phyloP scores from a whole-genome alignment of 2,797 vertebrate species.

The Girardinus metallicus region DNA sequence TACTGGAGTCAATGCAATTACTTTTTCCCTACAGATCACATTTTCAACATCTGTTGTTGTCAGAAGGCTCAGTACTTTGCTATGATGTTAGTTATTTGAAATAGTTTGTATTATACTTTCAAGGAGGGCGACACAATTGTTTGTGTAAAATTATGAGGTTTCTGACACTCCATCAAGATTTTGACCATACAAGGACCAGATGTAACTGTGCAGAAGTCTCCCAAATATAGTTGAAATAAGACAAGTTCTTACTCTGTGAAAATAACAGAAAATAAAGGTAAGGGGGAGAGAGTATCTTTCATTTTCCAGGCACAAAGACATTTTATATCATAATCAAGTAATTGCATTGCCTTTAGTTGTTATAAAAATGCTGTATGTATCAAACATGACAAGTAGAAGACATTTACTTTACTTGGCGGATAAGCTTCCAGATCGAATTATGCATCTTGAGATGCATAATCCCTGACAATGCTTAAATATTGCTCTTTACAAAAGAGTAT shows the following conservation, averaged over 20 bases:
- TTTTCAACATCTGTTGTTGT: constrained; percentile 13
- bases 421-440: not conserved
- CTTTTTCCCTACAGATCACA: constrained; percentile 2
- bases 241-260: not conserved
- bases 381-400: too few species aligned
- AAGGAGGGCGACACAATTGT: not conserved
- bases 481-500: not conserved
- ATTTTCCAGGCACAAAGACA: too few species aligned
- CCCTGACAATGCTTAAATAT: not conserved
- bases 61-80: not conserved
- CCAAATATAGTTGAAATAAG: not conserved
- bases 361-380: too few species aligned
- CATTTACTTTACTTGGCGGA: too few species aligned
- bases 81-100: not conserved
- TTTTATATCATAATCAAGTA: too few species aligned
- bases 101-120: not conserved
- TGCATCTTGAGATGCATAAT: not conserved
- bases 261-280: not conserved
- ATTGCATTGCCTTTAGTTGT: too few species aligned
- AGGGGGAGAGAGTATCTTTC: too few species aligned
- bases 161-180: not conserved
- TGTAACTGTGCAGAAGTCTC: not conserved
- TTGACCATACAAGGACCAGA: not conserved
- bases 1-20: constrained; percentile 1
- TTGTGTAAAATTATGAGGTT: not conserved